Percentiles rank a stretch among this genome's conserved stretches.
Evolutionary conservation across 2,113 vertebrate species (phyloP).

Genomic region (Australoheros scitulus): DNA sequence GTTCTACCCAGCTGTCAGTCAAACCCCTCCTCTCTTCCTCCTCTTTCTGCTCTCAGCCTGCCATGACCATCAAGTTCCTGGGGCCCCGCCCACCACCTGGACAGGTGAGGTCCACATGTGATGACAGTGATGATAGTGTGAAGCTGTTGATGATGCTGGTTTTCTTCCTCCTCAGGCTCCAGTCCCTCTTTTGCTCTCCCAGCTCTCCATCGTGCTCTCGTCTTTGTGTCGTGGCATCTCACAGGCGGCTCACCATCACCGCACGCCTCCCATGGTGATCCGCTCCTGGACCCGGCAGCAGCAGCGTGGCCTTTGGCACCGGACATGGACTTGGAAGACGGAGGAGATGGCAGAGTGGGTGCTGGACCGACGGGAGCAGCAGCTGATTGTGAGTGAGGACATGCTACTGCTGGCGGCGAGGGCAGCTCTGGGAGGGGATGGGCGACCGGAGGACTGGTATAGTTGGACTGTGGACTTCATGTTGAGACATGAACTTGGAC

Average conservation of each 20-base stretch:
- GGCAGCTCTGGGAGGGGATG: slow-evolving; percentile 14
- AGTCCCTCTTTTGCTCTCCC: background rate
- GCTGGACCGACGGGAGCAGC: slow-evolving; percentile 57
- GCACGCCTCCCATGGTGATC: rapidly evolving
- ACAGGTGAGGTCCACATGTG: slow-evolving; percentile 7
- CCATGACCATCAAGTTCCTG: slow-evolving; percentile 63
- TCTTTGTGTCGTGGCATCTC: slow-evolving; percentile 34
- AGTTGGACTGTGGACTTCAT: slow-evolving; percentile 53
- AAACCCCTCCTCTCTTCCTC: slow-evolving; percentile 37
- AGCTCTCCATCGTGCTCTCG: slow-evolving; percentile 16
- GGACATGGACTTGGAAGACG: slow-evolving; percentile 50
- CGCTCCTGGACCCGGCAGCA: background rate
- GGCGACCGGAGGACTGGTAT: background rate
- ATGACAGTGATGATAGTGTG: background rate
- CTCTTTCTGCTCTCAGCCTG: slow-evolving; percentile 16
- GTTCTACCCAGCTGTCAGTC: slow-evolving; percentile 51
- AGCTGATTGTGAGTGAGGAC: slow-evolving; percentile 29
- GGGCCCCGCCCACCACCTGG: background rate
- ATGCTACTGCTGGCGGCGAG: slow-evolving; percentile 35
- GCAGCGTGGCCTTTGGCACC: background rate
- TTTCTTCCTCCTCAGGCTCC: background rate
- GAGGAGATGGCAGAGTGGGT: slow-evolving; percentile 46
- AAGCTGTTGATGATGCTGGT: background rate
- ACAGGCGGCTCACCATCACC: background rate
- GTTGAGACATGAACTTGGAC: slow-evolving; percentile 42